Conservation (phyloP, 1,140 invertebrate species). For the Nasonia longicornis region DNA sequence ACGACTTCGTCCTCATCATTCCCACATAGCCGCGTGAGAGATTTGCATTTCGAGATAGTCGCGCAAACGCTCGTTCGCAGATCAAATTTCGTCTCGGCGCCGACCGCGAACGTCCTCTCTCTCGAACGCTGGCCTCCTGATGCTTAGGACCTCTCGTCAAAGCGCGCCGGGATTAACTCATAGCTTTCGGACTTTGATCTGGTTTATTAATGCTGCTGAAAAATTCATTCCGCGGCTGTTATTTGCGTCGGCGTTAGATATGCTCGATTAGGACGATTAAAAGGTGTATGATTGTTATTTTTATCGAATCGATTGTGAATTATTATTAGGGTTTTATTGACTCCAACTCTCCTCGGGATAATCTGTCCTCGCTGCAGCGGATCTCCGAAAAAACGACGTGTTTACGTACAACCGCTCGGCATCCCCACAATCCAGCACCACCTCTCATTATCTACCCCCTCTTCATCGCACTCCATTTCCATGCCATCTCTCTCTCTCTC, state of each 20-base stretch:
- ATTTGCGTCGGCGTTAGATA: no score
- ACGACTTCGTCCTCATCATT: background rate
- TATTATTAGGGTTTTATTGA: no score
- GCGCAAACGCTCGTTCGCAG: background rate
- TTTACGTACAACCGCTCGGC: no score
- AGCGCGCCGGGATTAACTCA: background rate
- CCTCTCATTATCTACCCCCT: background rate
- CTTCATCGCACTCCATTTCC: background rate
- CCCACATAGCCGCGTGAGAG: background rate
- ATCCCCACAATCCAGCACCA: background rate
- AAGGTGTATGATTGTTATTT: no score
- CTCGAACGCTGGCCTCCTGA: background rate
- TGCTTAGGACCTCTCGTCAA: background rate
- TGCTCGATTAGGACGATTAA: no score
- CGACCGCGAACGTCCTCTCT: background rate
- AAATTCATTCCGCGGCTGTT: no score
- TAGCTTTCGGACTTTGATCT: background rate
- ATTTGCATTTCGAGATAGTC: slow-evolving; percentile 1
- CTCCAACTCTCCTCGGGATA: no score
- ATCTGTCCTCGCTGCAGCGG: no score
- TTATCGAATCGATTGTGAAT: no score
- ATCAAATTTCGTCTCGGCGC: background rate
- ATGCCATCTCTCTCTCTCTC: background rate
- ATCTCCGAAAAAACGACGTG: no score
- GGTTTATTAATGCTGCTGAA: background rate